Evolutionary conservation across 2,113 vertebrate species (phyloP).

Genomic region (Archilochus colubris): DNA sequence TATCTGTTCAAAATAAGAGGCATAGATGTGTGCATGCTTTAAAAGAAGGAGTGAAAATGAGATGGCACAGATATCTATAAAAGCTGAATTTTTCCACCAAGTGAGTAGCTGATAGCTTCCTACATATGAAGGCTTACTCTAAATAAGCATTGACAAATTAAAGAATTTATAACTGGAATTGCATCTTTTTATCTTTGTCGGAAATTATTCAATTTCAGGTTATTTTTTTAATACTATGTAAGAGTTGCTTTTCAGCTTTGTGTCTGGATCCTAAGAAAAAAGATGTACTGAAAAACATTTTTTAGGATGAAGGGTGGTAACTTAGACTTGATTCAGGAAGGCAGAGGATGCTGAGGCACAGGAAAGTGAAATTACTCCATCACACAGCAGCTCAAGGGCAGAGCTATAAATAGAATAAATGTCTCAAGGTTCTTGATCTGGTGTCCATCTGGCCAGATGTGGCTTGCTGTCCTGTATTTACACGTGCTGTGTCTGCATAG

Average conservation of each 20-base stretch:
- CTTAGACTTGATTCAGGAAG: not conserved
- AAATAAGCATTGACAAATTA: not conserved
- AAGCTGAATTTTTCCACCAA: not conserved
- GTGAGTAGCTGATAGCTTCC: not conserved
- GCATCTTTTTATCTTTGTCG: not conserved
- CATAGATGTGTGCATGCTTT: not conserved
- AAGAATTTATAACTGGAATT: not conserved
- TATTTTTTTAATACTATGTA: not conserved
- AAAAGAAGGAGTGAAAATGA: not conserved
- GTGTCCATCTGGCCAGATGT: not conserved
- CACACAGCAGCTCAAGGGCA: not conserved
- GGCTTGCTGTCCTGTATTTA: not conserved
- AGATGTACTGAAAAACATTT: not conserved
- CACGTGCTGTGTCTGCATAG: accelerated
- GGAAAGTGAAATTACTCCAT: not conserved
- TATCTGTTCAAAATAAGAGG: not conserved
- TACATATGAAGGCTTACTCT: not conserved
- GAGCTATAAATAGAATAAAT: slow-evolving; percentile 30
- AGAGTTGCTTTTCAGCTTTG: not conserved
- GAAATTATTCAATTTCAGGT: not conserved
- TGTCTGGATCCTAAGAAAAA: not conserved
- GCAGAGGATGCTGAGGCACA: not conserved
- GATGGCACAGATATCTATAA: not conserved
- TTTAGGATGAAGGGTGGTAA: not conserved
- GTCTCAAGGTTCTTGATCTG: not conserved